Conservation (phyloP, 2,888 invertebrate genomes). For the Acronicta psi region DNA sequence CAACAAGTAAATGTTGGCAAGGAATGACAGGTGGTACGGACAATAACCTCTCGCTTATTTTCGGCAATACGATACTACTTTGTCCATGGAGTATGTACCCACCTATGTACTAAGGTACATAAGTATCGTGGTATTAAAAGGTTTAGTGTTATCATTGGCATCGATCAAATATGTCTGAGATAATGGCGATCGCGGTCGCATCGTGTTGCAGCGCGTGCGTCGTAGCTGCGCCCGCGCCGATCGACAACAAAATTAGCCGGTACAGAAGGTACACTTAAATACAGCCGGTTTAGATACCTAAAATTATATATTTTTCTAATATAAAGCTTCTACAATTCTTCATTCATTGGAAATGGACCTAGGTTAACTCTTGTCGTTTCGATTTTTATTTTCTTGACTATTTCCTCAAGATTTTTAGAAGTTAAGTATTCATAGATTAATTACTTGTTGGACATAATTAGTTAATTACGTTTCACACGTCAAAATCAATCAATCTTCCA, state of each 20-base stretch:
- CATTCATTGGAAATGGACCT: no score
- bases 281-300: background rate
- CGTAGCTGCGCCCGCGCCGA: constrained; percentile 48
- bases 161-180: constrained; percentile 45
- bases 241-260: constrained; percentile 49
- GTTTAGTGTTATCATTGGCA: constrained; percentile 35
- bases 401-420: no score
- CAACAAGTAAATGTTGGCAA: constrained; percentile 47
- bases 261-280: constrained; percentile 32
- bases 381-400: no score
- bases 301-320: no score
- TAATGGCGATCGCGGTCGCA: constrained; percentile 44
- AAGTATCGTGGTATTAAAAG: constrained; percentile 19
- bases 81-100: background rate
- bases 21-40: constrained; percentile 34
- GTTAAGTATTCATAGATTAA: no score
- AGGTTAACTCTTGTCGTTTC: no score
- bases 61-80: constrained; percentile 18
- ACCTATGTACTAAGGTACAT: constrained; percentile 10
- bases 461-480: no score
- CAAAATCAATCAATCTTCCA: no score
- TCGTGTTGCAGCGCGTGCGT: constrained; percentile 55
- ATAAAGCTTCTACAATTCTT: no score
- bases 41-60: constrained; percentile 49
- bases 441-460: no score